Base-by-base conservation (phyloP, 2,888 invertebrate species). In the Aspidiotus rigidus region DNA sequence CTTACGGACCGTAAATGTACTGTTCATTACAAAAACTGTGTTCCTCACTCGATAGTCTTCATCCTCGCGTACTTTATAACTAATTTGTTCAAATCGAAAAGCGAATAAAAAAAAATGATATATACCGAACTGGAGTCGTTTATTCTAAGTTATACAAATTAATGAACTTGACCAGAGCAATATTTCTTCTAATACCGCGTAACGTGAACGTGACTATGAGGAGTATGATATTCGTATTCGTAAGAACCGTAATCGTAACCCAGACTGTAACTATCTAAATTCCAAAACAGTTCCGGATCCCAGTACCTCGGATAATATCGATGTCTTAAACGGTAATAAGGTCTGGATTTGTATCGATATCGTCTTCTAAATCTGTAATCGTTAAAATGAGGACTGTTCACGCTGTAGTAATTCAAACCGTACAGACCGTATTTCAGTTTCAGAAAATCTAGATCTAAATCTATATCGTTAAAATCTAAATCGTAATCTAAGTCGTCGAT, bases 331-430 rank as follows among this genome's bases (percentile, higher is more conserved):
- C 57, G 40, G 9, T 40, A 59, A 59, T 66, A 66, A 7, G 66
- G 55, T 59, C 71, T 62, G 42, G 54, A 39, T 44, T 15, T 28
- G 15, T 16, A 16, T 17, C 55, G 17, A 56, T 57, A 62, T 7
- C 62, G 40, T 55, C 63, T 60, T 62, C 75, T 40, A 16, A 66
- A 66, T 16, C 13, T 28, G 49, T 66, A 66, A n/a, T 69, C 69
- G 62, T 69, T 62, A 56, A 62, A 69, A 40, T 40, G 49, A 16
- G 69, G 62, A 17, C 55, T 41, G 7, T 28, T 49, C 13, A 69
- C 16, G 17, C 55, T 62, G 56, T 62, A 62, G 28, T 69, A 62
- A 15, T 69, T 69, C 55, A 69, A 28, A 40, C 69, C 69, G 56
- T 69, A 69, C 42, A 69, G 13, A 16, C 69, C 62, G 15, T 69